These are phyloP conservation scores for Ctenosaura bakeri DNA, from an alignment of 2,797 vertebrate genomes.

Conservation along the genomic window DNA sequence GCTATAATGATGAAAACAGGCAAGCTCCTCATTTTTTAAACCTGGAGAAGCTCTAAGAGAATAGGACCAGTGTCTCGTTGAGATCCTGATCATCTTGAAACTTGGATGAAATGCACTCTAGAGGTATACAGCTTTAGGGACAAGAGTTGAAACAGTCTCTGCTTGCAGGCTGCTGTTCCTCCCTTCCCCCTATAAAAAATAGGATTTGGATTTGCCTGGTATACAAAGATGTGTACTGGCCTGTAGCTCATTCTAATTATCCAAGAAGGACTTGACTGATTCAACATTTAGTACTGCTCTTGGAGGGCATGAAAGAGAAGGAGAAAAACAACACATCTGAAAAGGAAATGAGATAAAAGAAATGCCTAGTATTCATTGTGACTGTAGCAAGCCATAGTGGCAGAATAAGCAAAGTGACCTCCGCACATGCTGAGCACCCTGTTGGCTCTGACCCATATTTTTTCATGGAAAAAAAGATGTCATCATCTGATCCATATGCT, in stretches of 20 bases:
- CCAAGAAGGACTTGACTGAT: constrained; percentile 69
- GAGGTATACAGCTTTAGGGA: constrained; percentile 29
- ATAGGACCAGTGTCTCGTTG: constrained; percentile 67
- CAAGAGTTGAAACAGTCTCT: constrained; percentile 63
- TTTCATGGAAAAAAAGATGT: no score
- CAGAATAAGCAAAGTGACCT: not conserved
- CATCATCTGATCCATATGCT: not conserved
- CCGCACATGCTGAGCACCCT: not conserved
- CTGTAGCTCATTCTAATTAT: constrained; percentile 75
- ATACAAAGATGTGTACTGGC: constrained; percentile 73
- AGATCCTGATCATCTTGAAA: constrained; percentile 58
- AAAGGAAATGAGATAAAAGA: constrained; percentile 75
- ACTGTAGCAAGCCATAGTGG: not conserved
- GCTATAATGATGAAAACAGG: constrained; percentile 76
- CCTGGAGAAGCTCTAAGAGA: constrained; percentile 50
- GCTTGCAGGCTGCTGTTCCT: constrained; percentile 67
- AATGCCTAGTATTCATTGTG: constrained; percentile 18
- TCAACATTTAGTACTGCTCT: constrained; percentile 68
- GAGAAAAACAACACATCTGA: constrained; percentile 75
- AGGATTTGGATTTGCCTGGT: constrained; percentile 70
- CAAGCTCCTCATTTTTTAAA: constrained; percentile 65
- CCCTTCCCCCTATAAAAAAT: constrained; percentile 47
- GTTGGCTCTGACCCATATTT: not conserved
- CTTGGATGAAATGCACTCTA: constrained; percentile 58
- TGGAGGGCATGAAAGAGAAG: constrained; percentile 70